Base-by-base conservation (phyloP, 2,797 vertebrate species). In the Scyliorhinus canicula region DNA sequence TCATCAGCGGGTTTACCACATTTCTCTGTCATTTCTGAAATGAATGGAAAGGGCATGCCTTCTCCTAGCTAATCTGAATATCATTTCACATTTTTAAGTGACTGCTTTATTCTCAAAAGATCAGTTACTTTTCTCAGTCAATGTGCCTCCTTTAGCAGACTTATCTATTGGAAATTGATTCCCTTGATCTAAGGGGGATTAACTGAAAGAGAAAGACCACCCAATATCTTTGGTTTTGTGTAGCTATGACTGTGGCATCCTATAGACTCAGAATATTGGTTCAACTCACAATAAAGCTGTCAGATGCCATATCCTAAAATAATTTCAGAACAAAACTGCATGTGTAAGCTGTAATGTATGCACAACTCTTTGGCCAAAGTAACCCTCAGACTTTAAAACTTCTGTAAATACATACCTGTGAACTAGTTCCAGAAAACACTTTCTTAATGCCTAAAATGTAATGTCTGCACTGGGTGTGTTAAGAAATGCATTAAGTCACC, bases 101-200 rank as follows among this genome's bases (percentile, higher is more conserved):
- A 55, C 65, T 52, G 67, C 19, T 55, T 94, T 65, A 94, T 74
- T 94, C 28, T 94, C 47, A 71, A 71, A 94, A 52, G 67, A 94
- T 94, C 67, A 71, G 47, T 71, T 71, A 35, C 40, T 94, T 94
- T 60, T 94, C 93, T 94, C 93, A 94, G 44, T 69, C 67, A 94
- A 74, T 35, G 11, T 94, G 69, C 93, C 31, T 65, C 67, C 47
- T 69, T 71, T 67, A 50, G 50, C 47, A 94, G 47, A 55, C 44
- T 94, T 94, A 94, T 71, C 93, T 95, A 94, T 79, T 95, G 95
- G 95, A 96, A 95, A 95, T 88, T 95, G 95, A 96, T 82, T 86
- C 95, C 95, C 95, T 96, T 96, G 95, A 95, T 96, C 95, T 95
- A 95, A 79, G 95, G 91, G 95, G 95, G 95, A 96, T 95, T 96